Evolutionary conservation across 2,797 vertebrate genomes (phyloP).

Genomic region (Gymnoscopelus braueri): DNA sequence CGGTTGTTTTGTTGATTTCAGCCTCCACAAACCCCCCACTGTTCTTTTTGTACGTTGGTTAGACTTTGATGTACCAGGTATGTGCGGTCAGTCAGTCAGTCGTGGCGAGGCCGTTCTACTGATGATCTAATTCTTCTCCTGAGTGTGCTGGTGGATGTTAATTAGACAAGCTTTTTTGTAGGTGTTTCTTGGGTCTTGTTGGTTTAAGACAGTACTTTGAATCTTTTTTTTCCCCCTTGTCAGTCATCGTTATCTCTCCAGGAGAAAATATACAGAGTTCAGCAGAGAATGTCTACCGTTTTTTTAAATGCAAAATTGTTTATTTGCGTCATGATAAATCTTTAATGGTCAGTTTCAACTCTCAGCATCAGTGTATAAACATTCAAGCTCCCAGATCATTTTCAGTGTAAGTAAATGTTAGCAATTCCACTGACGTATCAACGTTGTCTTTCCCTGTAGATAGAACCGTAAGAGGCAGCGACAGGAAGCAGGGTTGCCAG

Average conservation of each 20-base stretch:
- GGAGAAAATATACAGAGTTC: background rate
- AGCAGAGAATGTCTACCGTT: conserved; percentile 9
- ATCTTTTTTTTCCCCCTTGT: too few species aligned
- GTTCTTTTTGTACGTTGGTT: conserved; percentile 56
- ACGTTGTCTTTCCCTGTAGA: too few species aligned
- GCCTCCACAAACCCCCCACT: conserved; percentile 44
- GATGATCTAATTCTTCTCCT: conserved; percentile 42
- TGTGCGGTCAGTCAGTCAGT: conserved; percentile 25
- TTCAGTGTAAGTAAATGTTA: background rate
- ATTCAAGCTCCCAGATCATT: background rate
- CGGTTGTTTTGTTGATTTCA: conserved; percentile 46
- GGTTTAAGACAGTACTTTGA: too few species aligned
- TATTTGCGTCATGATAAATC: conserved; percentile 8
- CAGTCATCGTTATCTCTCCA: background rate
- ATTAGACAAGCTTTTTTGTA: conserved; percentile 26
- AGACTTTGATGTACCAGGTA: conserved; percentile 43
- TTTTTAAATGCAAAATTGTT: conserved; percentile 13
- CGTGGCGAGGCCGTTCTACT: conserved; percentile 37
- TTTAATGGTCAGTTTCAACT: background rate
- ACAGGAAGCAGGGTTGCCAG: too few species aligned
- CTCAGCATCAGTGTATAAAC: background rate
- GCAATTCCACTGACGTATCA: background rate
- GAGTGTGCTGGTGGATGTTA: conserved; percentile 55
- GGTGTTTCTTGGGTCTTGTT: conserved; percentile 28
- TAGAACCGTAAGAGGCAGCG: conserved; percentile 26